Evolutionary conservation across 2,888 invertebrate genomes (phyloP), one percentile per base, ranked within the genome.

Genomic region (Flexamia atlantica): DNA sequence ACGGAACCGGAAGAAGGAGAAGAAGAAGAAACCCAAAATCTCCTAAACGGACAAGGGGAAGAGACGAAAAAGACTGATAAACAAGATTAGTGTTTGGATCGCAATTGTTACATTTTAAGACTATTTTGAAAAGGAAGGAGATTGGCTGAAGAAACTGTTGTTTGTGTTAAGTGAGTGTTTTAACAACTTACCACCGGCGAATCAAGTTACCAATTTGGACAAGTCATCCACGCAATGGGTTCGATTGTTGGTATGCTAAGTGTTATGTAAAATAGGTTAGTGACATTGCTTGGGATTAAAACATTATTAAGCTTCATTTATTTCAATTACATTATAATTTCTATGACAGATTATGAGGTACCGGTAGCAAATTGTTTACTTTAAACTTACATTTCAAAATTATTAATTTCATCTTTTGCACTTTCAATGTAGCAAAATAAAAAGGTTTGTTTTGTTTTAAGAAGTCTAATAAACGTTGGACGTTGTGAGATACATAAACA

Each of bases 191-290:
- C 4, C 20, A 23, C 14, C 4, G 20, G 3, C 10, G 23, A 53
- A 23, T 20, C 53, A 23, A 53, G 53, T 53, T 53, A 53, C 53
- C 53, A 14, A 2, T 20, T 53, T 57, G 5, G 20, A 20, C 25
- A 57, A 57, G 23, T 20, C 57, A 57, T 57, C 57, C 25, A 57
- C 23, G 57, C 7, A 23, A 23, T 23, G 23, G 57, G 4, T 23
- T 57, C 57, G 3, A 57, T 57, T 57, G 57, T 57, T 57, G 57
- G 57, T 57, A 57, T 57, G 57, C 23, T 20, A 57, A 36, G 9
- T 9, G 9, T 36, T 36, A 36, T 36, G 36, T 9, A 36, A 36
- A 36, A 36, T 36, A 36, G 36, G 4, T 4, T 36, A 9, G 36
- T 36, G 36, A 36, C 36, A 36, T 36, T 36, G n/a, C n/a, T n/a